Base-by-base conservation (phyloP, 2,888 invertebrate genomes). In the Fabriciana adippe region DNA sequence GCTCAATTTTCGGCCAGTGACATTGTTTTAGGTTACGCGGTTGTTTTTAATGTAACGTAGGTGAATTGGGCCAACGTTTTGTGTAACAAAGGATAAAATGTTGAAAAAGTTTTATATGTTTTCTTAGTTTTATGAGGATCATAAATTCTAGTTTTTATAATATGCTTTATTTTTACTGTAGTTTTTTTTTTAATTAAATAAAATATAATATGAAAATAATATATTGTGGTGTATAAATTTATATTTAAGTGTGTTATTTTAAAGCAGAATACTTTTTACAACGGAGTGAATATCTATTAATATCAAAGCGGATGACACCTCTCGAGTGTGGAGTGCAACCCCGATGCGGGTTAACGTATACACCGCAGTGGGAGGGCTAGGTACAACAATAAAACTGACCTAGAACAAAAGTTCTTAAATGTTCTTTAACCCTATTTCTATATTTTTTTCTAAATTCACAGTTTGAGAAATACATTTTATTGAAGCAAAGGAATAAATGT, bases 281-380 rank as follows among this genome's bases (percentile, higher is more conserved):
- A 54, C 47, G 31, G 15, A 45, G 16, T 51, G n/a, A 47, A 47
- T 47, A 66, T 47, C 41, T 66, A 54, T 53, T 53, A 51, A 62
- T 56, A 56, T 41, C 53, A 35, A 57, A 62, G 57, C 54, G 66
- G 68, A 66, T 65, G 65, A 31, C 66, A 54, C 65, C 55, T 61
- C 66, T 66, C 57, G 13, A 57, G 61, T 61, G 51, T 59, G 55
- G 31, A 69, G 65, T 56, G 66, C 55, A 53, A 18, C 57, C 54
- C 64, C 61, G 55, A 65, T 65, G 68, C 68, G 65, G 65, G 61
- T 54, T 69, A 61, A 66, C 65, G 55, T 65, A 62, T 65, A 57
- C 65, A 48, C 66, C 66, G 66, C 66, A 66, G 59, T 60, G 51
- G 60, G 64, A 54, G 54, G 60, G 48, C 57, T 59, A 16, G 45